Base-by-base conservation (phyloP, 2,888 invertebrate species). In the Eupsilia transversa region DNA sequence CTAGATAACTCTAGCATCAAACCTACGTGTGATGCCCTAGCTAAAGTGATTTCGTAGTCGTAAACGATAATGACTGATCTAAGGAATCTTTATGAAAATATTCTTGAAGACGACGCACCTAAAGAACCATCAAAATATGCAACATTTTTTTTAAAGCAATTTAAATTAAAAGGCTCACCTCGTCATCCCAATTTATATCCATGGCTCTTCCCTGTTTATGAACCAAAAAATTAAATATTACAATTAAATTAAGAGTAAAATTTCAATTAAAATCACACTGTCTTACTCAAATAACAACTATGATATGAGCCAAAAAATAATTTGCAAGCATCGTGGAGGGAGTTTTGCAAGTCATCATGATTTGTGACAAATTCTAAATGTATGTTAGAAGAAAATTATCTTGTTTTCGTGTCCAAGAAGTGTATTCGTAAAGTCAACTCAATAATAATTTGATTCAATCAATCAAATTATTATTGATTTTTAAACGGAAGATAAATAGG, bases 321-420 rank as follows among this genome's bases (percentile, higher is more conserved):
- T 59, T 69, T 43, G 38, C 49, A 35, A 33, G 23, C 56, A 57
- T 41, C 41, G 30, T 30, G 35, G 57, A 12, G 20, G 14, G 17
- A 41, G 54, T 59, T 27, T n/a, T 0, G 83, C 79, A 72, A 82
- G 74, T 82, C 82, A 82, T 56, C 57, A 10, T 82, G 70, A 82
- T n/a, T n/a, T 52, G 9, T 10, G 30, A 68, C 49, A 67, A 56
- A 64, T 52, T 77, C 43, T 68, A 54, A 46, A 59, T 9, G 59
- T 77, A 43, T 5, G 49, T 46, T 65, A 41, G 33, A 60, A 41
- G 33, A 60, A 72, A 65, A 78, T 77, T 49, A 78, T 77, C 64
- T 65, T 77, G 60, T 65, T 77, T 38, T 52, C 1, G 27, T 65
- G 7, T 35, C 23, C 49, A 20, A 46, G 12, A 20, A 46, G 12